Conservation (phyloP, 2,888 invertebrate genomes). For the Alcis repandata region DNA sequence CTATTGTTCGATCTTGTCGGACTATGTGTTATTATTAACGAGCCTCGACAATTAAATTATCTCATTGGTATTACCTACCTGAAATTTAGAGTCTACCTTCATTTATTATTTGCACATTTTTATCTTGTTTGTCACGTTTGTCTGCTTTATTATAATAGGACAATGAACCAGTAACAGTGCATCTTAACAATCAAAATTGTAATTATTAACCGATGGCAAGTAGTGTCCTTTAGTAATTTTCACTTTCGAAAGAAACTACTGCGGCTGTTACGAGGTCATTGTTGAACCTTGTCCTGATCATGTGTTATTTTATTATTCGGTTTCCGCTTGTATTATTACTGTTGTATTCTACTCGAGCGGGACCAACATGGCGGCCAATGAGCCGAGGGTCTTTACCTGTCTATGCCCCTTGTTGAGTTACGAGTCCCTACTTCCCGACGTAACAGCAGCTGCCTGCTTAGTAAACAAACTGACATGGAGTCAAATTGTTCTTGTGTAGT, state of each 20-base stretch:
- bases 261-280: slow-evolving; percentile 12
- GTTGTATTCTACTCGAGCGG: slow-evolving; percentile 30
- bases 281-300: slow-evolving; percentile 19
- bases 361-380: slow-evolving; percentile 23
- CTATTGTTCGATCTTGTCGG: not conserved
- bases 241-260: slow-evolving; percentile 6
- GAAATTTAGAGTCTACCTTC: slow-evolving; percentile 6
- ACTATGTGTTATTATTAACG: not conserved
- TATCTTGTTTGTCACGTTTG: slow-evolving; percentile 30
- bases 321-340: slow-evolving; percentile 31
- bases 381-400: slow-evolving; percentile 66
- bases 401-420: slow-evolving; percentile 48
- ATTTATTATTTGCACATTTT: slow-evolving; percentile 14
- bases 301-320: slow-evolving; percentile 24
- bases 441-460: slow-evolving; percentile 52
- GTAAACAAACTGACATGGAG: slow-evolving; percentile 51
- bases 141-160: slow-evolving; percentile 1
- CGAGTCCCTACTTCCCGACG: slow-evolving; percentile 31
- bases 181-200: not conserved
- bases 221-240: not conserved
- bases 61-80: slow-evolving; percentile 26
- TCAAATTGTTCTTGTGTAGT: slow-evolving; percentile 48
- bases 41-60: slow-evolving; percentile 23
- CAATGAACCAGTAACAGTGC: slow-evolving; percentile 8
- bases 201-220: not conserved